Percentiles rank a stretch among this genome's conserved stretches.
These are phyloP conservation scores for Lutraria rhynchaena DNA, from an alignment of 1,140 invertebrate species.

Conservation along the genomic window DNA sequence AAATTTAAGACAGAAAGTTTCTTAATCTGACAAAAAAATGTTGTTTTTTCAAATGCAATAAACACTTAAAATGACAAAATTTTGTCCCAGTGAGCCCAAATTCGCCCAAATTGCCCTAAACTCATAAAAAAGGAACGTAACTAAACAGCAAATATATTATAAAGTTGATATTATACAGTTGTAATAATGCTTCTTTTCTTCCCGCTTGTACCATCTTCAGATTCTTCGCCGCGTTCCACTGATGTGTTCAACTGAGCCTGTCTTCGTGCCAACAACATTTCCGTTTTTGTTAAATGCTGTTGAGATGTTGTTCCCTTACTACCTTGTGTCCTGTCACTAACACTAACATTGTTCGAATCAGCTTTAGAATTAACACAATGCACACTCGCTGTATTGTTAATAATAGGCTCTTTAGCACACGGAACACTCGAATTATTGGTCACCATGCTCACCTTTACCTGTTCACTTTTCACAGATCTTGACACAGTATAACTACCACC, in stretches of 20 bases:
- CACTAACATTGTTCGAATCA: slow-evolving; percentile 1
- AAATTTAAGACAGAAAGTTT: no score
- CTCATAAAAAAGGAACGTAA: no score
- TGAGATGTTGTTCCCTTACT: slow-evolving; percentile 6
- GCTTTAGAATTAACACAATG: not conserved
- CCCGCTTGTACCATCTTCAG: slow-evolving; percentile 58
- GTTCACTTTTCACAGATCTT: slow-evolving; percentile 3
- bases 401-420: not conserved
- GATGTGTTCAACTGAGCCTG: slow-evolving; percentile 66
- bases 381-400: not conserved
- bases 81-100: no score
- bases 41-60: no score
- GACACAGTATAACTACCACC: not conserved
- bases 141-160: no score
- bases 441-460: not conserved
- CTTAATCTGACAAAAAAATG: no score
- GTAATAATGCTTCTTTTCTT: slow-evolving; percentile 67
- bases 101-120: no score
- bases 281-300: slow-evolving; percentile 79
- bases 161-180: slow-evolving; percentile 71
- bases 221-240: slow-evolving; percentile 31
- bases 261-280: slow-evolving; percentile 80
- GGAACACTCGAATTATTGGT: slow-evolving; percentile 6
- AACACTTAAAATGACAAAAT: no score
- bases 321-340: not conserved